Evolutionary conservation across 64 coral and sea anemone genomes (phyloP), one percentile per base, ranked within the genome.

Genomic region (Astreopora myriophthalma): DNA sequence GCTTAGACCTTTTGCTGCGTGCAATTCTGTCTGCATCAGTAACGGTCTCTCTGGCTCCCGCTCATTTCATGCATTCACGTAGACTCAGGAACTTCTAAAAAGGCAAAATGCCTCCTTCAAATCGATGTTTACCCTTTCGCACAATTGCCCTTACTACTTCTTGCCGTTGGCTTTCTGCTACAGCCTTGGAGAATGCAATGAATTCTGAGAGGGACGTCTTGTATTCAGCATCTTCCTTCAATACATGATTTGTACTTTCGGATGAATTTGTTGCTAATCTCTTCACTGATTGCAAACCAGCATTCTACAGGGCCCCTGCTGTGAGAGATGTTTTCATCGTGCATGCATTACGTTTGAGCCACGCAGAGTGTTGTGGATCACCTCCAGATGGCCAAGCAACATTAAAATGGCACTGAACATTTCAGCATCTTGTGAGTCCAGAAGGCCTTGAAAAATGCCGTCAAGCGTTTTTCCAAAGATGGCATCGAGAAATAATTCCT

Each of bases 161-260:
- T 48, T 82, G 85, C 12, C 85, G 64, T 58, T 94, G 85, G 58
- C 67, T 73, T 82, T 88, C 92, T 88, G 76, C 85, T 46, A 94
- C 64, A 46, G 85, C 92, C 63, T 88, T 62, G 55, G 89, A 37
- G 28, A 83, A 48, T 22, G 74, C 76, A 57, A 93, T 94, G 64
- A 94, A 94, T n/a, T 88, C 85, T 23, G 85, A 64, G 52, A 94
- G 85, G 72, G 85, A 71, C 92, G 88, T 94, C 65, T 88, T 76
- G 73, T 94, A 88, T 12, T 88, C 66, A 17, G 92, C 85, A 71
- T 84, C 92, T 80, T 93, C 85, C 72, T 93, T 93, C 22, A 88
- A 76, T 25, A 82, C 66, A 83, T 94, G 75, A 86, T 92, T 92
- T 16, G 86, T 72, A 86, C 90, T 92, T 48, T 92, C 75, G 17